Conservation (phyloP, 2,113 vertebrate genomes). For the Prietella phreatophila region DNA sequence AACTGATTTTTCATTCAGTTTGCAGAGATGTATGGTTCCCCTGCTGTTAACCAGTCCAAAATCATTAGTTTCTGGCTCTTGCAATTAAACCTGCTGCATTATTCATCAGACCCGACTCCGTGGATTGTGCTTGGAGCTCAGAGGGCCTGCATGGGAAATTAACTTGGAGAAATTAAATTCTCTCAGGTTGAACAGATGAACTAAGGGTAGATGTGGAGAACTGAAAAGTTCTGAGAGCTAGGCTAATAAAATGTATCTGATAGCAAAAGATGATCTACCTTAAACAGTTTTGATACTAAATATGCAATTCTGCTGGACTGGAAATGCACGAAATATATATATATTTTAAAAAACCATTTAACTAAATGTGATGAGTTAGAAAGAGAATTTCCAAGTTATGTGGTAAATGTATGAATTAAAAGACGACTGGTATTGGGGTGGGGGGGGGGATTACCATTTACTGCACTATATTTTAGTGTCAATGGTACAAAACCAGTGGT, state of each 20-base stretch:
- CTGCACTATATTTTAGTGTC: neutral
- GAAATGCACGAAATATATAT: neutral
- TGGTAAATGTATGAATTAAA: neutral
- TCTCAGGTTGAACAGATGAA: constrained; percentile 70
- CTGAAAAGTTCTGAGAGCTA: constrained; percentile 11
- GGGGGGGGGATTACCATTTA: neutral
- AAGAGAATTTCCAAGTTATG: neutral
- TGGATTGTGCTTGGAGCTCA: constrained; percentile 70
- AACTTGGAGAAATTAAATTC: constrained; percentile 75
- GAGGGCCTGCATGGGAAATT: constrained; percentile 75
- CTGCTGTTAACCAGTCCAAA: constrained; percentile 83
- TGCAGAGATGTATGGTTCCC: constrained; percentile 79
- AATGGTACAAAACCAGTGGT: neutral
- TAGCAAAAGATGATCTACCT: neutral
- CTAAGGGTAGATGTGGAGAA: constrained; percentile 44
- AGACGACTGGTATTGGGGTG: neutral
- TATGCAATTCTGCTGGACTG: neutral
- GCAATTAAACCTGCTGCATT: constrained; percentile 84
- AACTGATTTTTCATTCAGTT: constrained; percentile 81
- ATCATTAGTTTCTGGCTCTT: constrained; percentile 83
- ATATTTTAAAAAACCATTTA: neutral
- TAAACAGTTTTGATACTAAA: neutral
- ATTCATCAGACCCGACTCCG: constrained; percentile 76
- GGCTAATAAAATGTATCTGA: neutral
- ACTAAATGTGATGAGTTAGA: neutral